Base-by-base conservation (phyloP, 2,888 invertebrate genomes). In the Synergus umbraculus region DNA sequence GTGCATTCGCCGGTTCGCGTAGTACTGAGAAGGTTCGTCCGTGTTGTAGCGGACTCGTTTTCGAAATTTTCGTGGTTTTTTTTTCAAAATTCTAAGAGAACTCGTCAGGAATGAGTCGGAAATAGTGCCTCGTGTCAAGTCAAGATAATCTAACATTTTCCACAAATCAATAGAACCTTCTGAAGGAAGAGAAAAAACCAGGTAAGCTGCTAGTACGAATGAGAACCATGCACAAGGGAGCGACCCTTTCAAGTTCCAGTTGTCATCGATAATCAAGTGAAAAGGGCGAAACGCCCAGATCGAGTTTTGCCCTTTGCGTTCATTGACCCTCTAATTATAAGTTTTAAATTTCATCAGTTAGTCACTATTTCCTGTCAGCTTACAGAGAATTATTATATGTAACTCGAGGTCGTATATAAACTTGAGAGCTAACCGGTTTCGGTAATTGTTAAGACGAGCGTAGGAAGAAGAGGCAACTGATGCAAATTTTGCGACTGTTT, bases 1-100 rank as follows among this genome's bases (percentile, higher is more conserved):
- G n/a, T 54, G 73, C 73, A 73, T 73, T 73, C 73, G 29, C 73
- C 73, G 73, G 73, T 10, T 73, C 49, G 69, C 49, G 29, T 22
- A 46, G 69, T 22, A 49, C 49, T 8, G 22, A 10, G 60, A 13
- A 60, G 60, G 60, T 4, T 60, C 29, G 12, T 12, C 60, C 5
- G 69, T 49, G 54, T 54, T 54, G 54, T 54, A n/a, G 73, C 29
- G 49, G 29, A 69, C 29, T 69, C 29, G 29, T 49, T 67, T 44
- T 67, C 44, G 44, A 7, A 49, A 9, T 22, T 46, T 46, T 12
- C 3, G 13, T 46, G 10, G 46, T 69, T 54, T 37, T 37, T 29
- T 22, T 37, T 54, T 49, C 46, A n/a, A 54, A 46, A 69, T 73
- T 37, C 0, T n/a, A 54, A 29, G 13, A 54, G 73, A 73, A 54